Base-by-base conservation (phyloP, 2,797 vertebrate species). In the Zalophus californianus region DNA sequence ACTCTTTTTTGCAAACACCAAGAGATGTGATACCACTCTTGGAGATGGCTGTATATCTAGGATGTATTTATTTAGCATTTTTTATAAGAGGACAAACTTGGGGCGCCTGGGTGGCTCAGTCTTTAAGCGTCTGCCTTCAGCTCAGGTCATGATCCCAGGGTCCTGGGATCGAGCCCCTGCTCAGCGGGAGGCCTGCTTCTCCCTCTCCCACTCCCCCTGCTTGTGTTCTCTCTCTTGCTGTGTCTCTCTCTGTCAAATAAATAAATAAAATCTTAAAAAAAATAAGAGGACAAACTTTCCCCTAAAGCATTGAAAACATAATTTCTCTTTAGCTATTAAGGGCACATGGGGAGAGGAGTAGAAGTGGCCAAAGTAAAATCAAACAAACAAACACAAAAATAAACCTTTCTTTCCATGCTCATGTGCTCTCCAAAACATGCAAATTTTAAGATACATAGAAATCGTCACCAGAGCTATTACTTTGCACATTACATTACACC, bases 381-480 rank as follows among this genome's bases (percentile, higher is more conserved):
- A 95, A 91, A 86, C 15, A 72, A 94, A 25, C 52, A 88, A 94
- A 35, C 54, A 82, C 18, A 86, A 91, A 97, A 84, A 29, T 78
- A 89, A 86, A 35, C 18, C 50, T 82, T 97, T 92, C 66, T 83
- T 79, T 86, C 20, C 54, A 70, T 85, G 56, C 48, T 96, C 72
- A 62, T 78, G 60, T 77, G 10, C 35, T 54, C 41, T 90, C 78
- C 44, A 87, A 95, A 90, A 38, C 35, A 35, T 60, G 38, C 68
- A 58, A 64, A 82, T 32, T 91, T 94, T 70, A 90, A 68, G 75
- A 86, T 44, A 62, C 14, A 1, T 91, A 29, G 48, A 23, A 96
- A 64, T 64, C 8, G 21, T 64, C 60, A 75, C 44, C 48, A 64
- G 70, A 77, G 32, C 91, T 86, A 48, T 29, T 79, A 66, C 35